Percentiles rank a stretch among this genome's conserved stretches.
Evolutionary conservation across 2,113 vertebrate genomes (phyloP).

Genomic region (Embiotoca jacksoni): DNA sequence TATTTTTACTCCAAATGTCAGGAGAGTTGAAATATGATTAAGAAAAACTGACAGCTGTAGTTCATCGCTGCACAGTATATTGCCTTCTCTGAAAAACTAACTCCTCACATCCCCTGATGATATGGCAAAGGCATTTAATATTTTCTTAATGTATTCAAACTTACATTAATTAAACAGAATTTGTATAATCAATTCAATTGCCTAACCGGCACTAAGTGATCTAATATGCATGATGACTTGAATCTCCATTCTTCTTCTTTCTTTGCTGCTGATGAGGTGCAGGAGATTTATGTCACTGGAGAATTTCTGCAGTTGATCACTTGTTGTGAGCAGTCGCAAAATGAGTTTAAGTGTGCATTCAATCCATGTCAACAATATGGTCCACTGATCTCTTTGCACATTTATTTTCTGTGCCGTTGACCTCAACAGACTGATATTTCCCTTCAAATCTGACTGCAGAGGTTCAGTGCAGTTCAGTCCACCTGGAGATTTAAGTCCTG

Average conservation of each 20-base stretch:
- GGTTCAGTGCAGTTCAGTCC: conserved; percentile 6
- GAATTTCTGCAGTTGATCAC: conserved; percentile 37
- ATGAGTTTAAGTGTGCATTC: conserved; percentile 37
- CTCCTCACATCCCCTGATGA: conserved; percentile 66
- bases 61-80: conserved; percentile 59
- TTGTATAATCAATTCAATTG: conserved; percentile 81
- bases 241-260: conserved; percentile 54
- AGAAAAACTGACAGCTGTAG: conserved; percentile 78
- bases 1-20: conserved; percentile 78
- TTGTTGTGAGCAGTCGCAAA: conserved; percentile 18
- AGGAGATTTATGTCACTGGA: conserved; percentile 49
- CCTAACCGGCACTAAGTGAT: conserved; percentile 76
- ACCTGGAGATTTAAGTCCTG: conserved; percentile 30
- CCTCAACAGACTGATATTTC: conserved; percentile 26
- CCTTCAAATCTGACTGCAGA: conserved; percentile 16
- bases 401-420: conserved; percentile 18
- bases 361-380: conserved; percentile 34
- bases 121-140: conserved; percentile 75
- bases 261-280: conserved; percentile 30
- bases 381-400: conserved; percentile 18
- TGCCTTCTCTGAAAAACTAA: conserved; percentile 46
- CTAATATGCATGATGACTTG: conserved; percentile 72
- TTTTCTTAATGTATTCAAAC: conserved; percentile 81
- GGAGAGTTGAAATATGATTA: conserved; percentile 76
- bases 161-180: conserved; percentile 80